These are phyloP conservation scores for Byasa hedistus DNA, from an alignment of 2,888 invertebrate species.

Conservation along the genomic window DNA sequence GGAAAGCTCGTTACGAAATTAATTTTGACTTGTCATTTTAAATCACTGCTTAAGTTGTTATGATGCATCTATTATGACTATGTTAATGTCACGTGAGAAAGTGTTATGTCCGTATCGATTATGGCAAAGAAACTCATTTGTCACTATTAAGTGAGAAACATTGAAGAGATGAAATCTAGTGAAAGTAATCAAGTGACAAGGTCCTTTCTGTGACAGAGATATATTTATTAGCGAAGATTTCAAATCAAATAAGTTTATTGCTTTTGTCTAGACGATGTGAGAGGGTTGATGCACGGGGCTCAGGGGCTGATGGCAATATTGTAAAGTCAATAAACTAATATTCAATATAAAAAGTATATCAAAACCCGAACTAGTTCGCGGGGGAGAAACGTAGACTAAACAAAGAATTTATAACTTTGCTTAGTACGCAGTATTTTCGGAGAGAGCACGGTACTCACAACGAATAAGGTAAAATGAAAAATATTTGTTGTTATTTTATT, in stretches of 20 bases:
- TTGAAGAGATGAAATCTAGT: constrained; percentile 21
- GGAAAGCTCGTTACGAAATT: constrained; percentile 1
- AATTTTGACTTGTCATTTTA: constrained; percentile 6
- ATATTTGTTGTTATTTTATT: background rate
- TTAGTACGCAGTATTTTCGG: constrained; percentile 4
- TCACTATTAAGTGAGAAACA: constrained; percentile 18
- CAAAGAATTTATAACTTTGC: constrained; percentile 18
- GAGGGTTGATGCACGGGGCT: constrained; percentile 46
- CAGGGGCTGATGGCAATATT: constrained; percentile 59
- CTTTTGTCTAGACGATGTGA: constrained; percentile 62
- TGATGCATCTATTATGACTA: constrained; percentile 7
- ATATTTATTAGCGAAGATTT: constrained; percentile 48
- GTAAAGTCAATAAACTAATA: constrained; percentile 63
- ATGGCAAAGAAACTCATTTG: constrained; percentile 20
- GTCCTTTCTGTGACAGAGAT: constrained; percentile 39
- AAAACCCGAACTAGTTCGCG: constrained; percentile 29
- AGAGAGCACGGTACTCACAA: background rate
- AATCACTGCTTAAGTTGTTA: constrained; percentile 8
- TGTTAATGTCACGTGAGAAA: constrained; percentile 22
- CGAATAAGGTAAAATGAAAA: background rate
- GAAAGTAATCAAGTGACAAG: constrained; percentile 37
- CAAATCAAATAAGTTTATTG: constrained; percentile 56
- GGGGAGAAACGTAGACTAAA: constrained; percentile 25
- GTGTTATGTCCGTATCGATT: constrained; percentile 19
- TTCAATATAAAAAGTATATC: constrained; percentile 50